phyloP scores from a whole-genome alignment of 2,888 invertebrate species.

The Nymphalis c-album region DNA sequence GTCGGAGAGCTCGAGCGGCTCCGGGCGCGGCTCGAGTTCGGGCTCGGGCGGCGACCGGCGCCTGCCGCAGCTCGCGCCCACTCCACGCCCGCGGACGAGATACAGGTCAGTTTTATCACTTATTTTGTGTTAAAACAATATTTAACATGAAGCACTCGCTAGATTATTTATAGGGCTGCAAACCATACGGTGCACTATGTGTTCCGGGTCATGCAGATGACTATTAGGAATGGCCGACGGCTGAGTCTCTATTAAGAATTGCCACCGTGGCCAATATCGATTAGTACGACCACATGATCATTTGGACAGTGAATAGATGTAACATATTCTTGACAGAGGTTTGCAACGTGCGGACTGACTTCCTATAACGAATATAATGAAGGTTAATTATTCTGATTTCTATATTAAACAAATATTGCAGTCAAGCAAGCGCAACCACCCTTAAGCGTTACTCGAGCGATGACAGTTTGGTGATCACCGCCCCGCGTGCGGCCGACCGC shows the following conservation, averaged over 20 bases:
- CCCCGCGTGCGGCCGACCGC: constrained; percentile 55
- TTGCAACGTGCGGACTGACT: too few species aligned
- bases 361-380: background rate
- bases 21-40: constrained; percentile 69
- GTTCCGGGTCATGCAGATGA: too few species aligned
- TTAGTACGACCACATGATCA: too few species aligned
- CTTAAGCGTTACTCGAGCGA: constrained; percentile 77
- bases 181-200: too few species aligned
- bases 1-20: constrained; percentile 76
- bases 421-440: constrained; percentile 65
- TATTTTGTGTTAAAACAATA: too few species aligned
- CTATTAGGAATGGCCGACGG: too few species aligned
- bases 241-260: too few species aligned
- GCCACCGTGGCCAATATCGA: too few species aligned
- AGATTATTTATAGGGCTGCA: too few species aligned
- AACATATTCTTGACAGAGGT: too few species aligned
- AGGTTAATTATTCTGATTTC: background rate
- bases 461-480: constrained; percentile 73
- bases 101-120: constrained; percentile 56
- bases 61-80: constrained; percentile 64
- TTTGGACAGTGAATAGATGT: too few species aligned
- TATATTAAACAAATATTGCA: constrained; percentile 43
- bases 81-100: constrained; percentile 65
- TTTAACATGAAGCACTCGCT: too few species aligned
- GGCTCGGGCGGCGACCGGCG: constrained; percentile 66